Percentiles rank a stretch among this genome's conserved stretches.
phyloP scores from a whole-genome alignment of 1,140 invertebrate genomes.

The Calycopis cecrops region DNA sequence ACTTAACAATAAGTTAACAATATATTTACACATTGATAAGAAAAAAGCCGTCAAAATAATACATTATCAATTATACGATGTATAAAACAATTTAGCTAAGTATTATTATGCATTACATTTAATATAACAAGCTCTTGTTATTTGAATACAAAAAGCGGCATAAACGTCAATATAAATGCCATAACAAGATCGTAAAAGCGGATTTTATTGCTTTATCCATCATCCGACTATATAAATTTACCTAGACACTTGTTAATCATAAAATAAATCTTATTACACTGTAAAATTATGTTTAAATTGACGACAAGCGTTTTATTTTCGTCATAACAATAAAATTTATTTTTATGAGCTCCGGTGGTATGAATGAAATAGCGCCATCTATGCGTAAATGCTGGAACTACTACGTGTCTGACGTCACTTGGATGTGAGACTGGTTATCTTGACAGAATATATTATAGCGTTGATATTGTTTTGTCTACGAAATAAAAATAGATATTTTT shows the following conservation, averaged over 20 bases:
- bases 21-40: too few relatives aligned
- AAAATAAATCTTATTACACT: conserved; percentile 74
- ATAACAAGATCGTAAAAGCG: conserved; percentile 61
- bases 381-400: conserved; percentile 30
- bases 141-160: conserved; percentile 45
- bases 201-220: conserved; percentile 71
- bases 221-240: conserved; percentile 70
- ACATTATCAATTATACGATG: background rate
- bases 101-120: conserved; percentile 45
- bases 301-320: conserved; percentile 74
- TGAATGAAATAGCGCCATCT: conserved; percentile 54
- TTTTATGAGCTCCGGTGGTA: conserved; percentile 58
- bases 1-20: too few relatives aligned
- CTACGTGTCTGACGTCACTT: conserved; percentile 24
- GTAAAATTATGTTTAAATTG: conserved; percentile 74
- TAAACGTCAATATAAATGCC: conserved; percentile 60
- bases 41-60: background rate
- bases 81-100: conserved; percentile 20
- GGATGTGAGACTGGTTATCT: background rate
- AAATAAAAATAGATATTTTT: too few relatives aligned
- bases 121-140: conserved; percentile 37
- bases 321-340: conserved; percentile 75
- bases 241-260: conserved; percentile 73
- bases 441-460: background rate
- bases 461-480: background rate